Percentiles rank a stretch among this genome's conserved stretches.
Conservation (phyloP, 2,113 vertebrate species). For the Pseudorectes ferrugineus region DNA sequence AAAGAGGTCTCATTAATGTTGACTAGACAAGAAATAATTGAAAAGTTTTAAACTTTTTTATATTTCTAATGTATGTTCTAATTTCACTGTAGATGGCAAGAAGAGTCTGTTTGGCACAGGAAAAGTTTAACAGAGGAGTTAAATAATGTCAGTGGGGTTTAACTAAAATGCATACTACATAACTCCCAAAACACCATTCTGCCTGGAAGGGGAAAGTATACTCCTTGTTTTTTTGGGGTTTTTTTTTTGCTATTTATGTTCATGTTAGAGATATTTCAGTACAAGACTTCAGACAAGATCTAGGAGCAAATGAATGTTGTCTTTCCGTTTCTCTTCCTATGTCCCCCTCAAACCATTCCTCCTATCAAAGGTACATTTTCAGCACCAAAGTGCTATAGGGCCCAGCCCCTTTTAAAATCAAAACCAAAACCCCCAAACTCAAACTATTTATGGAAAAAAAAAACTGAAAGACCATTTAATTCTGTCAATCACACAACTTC, state of each 20-base stretch:
- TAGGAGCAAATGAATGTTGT: neutral
- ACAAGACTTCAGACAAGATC: neutral
- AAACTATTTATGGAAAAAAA: neutral
- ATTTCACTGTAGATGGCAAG: neutral
- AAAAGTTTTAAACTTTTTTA: neutral
- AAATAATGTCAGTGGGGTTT: neutral
- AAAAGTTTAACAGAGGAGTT: neutral
- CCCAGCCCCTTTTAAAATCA: neutral
- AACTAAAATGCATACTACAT: neutral
- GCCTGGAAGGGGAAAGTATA: neutral
- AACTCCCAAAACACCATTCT: neutral
- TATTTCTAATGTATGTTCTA: neutral
- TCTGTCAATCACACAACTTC: neutral
- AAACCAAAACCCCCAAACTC: neutral
- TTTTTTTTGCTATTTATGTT: neutral
- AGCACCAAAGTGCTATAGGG: neutral
- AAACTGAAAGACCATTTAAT: neutral
- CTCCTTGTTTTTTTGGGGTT: neutral
- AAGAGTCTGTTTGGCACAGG: neutral
- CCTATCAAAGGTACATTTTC: neutral
- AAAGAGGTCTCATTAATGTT: neutral
- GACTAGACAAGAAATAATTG: neutral
- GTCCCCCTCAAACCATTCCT: neutral
- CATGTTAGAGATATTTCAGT: neutral
- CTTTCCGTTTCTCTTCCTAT: neutral